Evolutionary conservation across 2,888 invertebrate genomes (phyloP), one percentile per base, ranked within the genome.

Genomic region (Unio delphinus): DNA sequence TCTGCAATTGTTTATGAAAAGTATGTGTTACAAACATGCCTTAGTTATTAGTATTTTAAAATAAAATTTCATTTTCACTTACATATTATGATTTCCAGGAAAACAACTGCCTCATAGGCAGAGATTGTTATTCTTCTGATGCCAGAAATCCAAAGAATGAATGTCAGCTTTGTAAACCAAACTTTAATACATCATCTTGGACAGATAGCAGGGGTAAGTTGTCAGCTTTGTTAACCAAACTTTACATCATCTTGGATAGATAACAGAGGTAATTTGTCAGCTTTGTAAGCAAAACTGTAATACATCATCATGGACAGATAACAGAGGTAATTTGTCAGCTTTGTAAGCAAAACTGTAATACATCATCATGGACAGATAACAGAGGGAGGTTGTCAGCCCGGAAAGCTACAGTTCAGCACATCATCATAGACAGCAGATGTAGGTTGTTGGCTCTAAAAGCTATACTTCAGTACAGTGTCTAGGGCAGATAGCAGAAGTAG

Each of bases 131-230:
- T 62, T 65, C 54, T 11, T 26, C 65, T 1, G 74, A 72, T 45
- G 73, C 68, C 15, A 71, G 64, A 18, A 80, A 74, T 62, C 65
- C 61, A 6, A 73, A 70, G 11, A 71, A 81, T 61, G 26, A 64
- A 3, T 83, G 81, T 71, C 76, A 76, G 68, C 59, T 74, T 26
- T 83, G 83, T 71, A 75, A 76, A 3, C 78, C 83, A 18, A 72
- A 68, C 17, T 62, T 60, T 8, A 74, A 67, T 61, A 61, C 70
- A 8, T 63, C 63, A 5, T 54, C 60, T 18, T 83, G 83, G 83
- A 75, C 80, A 45, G 58, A 61, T 15, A 80, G 69, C 61, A 67
- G 66, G 55, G 75, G 78, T 79, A 70, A 30, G 34, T 65, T 83
- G 81, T 71, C 76, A 76, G 68, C 57, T 74, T 23, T 83, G 83